Conservation (phyloP, 2,888 invertebrate genomes). For the Tortrix viridana region DNA sequence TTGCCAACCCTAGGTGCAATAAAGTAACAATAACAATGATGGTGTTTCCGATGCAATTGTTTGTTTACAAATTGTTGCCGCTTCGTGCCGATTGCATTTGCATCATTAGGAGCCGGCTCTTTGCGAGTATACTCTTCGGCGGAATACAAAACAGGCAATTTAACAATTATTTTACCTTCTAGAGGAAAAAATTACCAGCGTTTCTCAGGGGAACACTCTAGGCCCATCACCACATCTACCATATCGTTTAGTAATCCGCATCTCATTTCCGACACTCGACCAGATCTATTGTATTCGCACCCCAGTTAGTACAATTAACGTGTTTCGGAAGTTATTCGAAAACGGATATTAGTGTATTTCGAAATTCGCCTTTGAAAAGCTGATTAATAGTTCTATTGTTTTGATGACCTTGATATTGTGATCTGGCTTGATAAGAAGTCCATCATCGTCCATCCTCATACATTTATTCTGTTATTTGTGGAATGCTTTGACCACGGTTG, state of each 20-base stretch:
- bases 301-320: slow-evolving; percentile 24
- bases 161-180: no score
- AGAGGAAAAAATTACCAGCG: not conserved
- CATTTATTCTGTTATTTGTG: no score
- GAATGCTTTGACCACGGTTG: no score
- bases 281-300: slow-evolving; percentile 28
- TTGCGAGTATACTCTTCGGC: no score
- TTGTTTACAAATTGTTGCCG: slow-evolving; percentile 33
- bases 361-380: slow-evolving; percentile 19
- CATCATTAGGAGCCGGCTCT: slow-evolving; percentile 16
- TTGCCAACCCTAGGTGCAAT: slow-evolving; percentile 30
- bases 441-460: no score
- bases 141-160: no score
- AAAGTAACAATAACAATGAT: slow-evolving; percentile 25
- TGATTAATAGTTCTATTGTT: slow-evolving; percentile 29
- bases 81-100: slow-evolving; percentile 33
- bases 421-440: slow-evolving; percentile 1
- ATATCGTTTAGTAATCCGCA: slow-evolving; percentile 15
- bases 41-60: slow-evolving; percentile 35
- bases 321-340: slow-evolving; percentile 31
- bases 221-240: not conserved
- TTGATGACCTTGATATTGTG: slow-evolving; percentile 30
- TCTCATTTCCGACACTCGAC: slow-evolving; percentile 31
- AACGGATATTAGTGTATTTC: slow-evolving; percentile 37
- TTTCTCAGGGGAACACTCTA: not conserved